A percentile compares a stretch with the other conserved stretches of the same genome.
Conservation (phyloP, 1,140 invertebrate species). For the Drosophila seguyi region DNA sequence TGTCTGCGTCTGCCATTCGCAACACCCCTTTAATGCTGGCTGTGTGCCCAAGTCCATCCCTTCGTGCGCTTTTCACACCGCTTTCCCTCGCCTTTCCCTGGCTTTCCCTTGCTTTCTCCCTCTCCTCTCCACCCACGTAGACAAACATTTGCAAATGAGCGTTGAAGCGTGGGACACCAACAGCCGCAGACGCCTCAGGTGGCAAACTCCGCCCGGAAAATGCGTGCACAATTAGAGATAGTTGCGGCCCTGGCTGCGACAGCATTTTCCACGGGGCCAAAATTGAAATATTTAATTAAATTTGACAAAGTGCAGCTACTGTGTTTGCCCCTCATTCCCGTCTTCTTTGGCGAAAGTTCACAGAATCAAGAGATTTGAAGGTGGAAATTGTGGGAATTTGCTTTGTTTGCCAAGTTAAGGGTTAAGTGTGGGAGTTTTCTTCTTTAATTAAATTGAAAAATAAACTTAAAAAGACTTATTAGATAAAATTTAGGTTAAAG, state of each 20-base stretch:
- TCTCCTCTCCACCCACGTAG: constrained; percentile 34
- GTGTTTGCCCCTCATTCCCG: neutral
- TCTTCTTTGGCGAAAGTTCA: constrained; percentile 2
- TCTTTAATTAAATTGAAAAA: neutral
- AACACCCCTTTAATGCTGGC: neutral
- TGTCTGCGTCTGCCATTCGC: neutral
- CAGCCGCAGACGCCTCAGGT: constrained; percentile 56
- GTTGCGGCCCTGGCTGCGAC: constrained; percentile 29
- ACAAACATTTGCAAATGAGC: constrained; percentile 78
- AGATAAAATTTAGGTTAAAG: no score
- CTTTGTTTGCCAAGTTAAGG: neutral
- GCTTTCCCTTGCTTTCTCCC: neutral
- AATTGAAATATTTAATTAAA: constrained; percentile 75
- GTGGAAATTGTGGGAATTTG: neutral
- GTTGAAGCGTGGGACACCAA: constrained; percentile 60
- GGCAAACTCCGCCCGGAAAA: constrained; percentile 28
- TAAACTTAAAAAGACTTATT: no score
- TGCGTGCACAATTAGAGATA: constrained; percentile 67
- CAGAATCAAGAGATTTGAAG: neutral
- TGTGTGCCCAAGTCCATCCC: neutral
- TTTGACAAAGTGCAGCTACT: constrained; percentile 42
- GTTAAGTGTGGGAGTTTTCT: neutral
- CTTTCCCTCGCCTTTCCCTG: neutral
- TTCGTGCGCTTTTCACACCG: constrained; percentile 55
- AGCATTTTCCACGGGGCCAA: constrained; percentile 23